Conservation (phyloP, 2,888 invertebrate species). For the Emmelina monodactyla region DNA sequence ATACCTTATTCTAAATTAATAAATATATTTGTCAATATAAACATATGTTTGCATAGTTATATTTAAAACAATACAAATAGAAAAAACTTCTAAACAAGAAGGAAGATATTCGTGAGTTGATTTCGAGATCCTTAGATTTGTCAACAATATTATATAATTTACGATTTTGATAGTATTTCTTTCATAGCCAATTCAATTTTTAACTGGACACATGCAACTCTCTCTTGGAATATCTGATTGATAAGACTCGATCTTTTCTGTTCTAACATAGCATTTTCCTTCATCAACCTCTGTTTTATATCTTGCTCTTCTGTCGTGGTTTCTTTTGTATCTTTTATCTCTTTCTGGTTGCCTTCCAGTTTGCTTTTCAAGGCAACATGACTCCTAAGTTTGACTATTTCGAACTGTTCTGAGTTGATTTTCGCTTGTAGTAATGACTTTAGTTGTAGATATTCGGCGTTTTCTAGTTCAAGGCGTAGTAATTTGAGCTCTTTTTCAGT, state of each 20-base stretch:
- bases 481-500: slow-evolving; percentile 67
- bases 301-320: slow-evolving; percentile 45
- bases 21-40: too few relatives aligned
- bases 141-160: too few relatives aligned
- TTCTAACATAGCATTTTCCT: slow-evolving; percentile 73
- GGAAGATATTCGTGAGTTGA: too few relatives aligned
- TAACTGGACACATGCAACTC: slow-evolving; percentile 74
- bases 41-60: too few relatives aligned
- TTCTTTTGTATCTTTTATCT: slow-evolving; percentile 40
- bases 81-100: too few relatives aligned
- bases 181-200: slow-evolving; percentile 73
- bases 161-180: slow-evolving; percentile 56
- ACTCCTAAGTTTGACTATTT: slow-evolving; percentile 71
- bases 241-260: slow-evolving; percentile 72
- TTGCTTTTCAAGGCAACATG: slow-evolving; percentile 58
- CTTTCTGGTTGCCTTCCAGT: slow-evolving; percentile 34
- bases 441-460: slow-evolving; percentile 71
- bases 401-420: slow-evolving; percentile 76
- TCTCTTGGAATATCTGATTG: slow-evolving; percentile 76
- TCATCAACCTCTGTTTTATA: slow-evolving; percentile 46
- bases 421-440: slow-evolving; percentile 73
- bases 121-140: too few relatives aligned
- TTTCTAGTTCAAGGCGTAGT: slow-evolving; percentile 70
- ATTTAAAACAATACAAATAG: too few relatives aligned
- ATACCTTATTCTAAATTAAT: too few relatives aligned